Base-by-base conservation (phyloP, 2,888 invertebrate species). In the Eutolmus rufibarbis region DNA sequence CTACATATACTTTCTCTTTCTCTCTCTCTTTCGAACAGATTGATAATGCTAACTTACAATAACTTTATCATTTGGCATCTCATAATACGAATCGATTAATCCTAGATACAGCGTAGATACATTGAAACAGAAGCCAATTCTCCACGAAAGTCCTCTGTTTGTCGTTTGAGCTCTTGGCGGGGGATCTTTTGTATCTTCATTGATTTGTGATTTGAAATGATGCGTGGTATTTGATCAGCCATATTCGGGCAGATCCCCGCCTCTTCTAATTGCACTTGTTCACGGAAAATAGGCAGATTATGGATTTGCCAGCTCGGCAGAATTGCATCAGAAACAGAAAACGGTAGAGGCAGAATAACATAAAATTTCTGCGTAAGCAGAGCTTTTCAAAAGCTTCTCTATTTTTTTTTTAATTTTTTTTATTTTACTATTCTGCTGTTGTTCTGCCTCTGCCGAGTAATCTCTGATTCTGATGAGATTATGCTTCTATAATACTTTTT, bases 11-110 rank as follows among this genome's bases (percentile, higher is more conserved):
- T 82, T 82, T 31, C 34, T 57, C 51, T 82, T 31, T 78, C 12
- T 79, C 43, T 43, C 28, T 82, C n/a, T 56, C 19, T 56, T 82
- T 57, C 56, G 37, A 56, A 57, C 46, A 79, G 46, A 16, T 40
- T 12, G 79, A 37, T 78, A 28, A 78, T 78, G n/a, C 34, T 34
- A 81, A 81, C 81, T 81, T 81, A 81, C 34, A 81, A 51, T 46
- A 46, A 81, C 28, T 5, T 34, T 76, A 46, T 56, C 56, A 31
- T 84, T 84, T 84, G 84, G 84, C 84, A 84, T 84, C 66, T 84
- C 66, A 66, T 84, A 84, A 84, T 84, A 84, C 84, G 40, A 84
- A 37, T 84, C 57, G 16, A 81, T 66, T 84, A 66, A 79, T 23
- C 66, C 19, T 79, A 76, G 76, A 14, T 16, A 46, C 16, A 40